A percentile compares a stretch with the other conserved stretches of the same genome.
phyloP scores from a whole-genome alignment of 1,140 invertebrate species.

The Ostrea edulis region DNA sequence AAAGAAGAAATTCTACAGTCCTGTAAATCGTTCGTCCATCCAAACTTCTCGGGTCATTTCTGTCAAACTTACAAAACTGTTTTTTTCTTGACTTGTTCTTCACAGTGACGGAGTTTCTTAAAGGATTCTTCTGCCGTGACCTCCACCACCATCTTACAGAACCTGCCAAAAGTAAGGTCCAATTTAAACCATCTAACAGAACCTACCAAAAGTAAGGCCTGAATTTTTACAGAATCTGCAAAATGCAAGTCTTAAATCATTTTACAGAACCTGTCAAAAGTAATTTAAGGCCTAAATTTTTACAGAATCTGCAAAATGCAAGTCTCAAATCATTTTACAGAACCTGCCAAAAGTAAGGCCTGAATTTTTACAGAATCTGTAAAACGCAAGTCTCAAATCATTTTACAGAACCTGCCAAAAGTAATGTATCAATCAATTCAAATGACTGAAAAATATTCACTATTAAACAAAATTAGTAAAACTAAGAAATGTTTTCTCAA shows the following conservation, averaged over 20 bases:
- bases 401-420: neutral
- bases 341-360: neutral
- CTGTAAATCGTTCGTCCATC: no score
- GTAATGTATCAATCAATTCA: neutral
- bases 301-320: neutral
- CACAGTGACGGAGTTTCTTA: conserved; percentile 73
- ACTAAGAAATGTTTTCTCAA: neutral
- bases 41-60: no score
- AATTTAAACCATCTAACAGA: neutral
- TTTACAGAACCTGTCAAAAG: neutral
- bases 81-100: conserved; percentile 77
- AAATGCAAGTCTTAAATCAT: neutral
- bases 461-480: neutral
- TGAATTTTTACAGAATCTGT: no score
- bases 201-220: neutral
- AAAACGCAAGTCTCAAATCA: neutral
- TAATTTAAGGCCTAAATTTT: neutral
- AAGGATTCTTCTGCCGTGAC: conserved; percentile 74
- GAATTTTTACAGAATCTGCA: no score
- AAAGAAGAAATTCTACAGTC: no score
- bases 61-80: conserved; percentile 74
- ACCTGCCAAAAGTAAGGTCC: conserved; percentile 62
- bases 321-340: neutral
- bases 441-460: neutral
- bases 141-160: conserved; percentile 75